Evolutionary conservation across 37 sponge, comb jelly and placozoan genomes (phyloP), one percentile per base, ranked within the genome.

Genomic region (Corticium candelabrum): DNA sequence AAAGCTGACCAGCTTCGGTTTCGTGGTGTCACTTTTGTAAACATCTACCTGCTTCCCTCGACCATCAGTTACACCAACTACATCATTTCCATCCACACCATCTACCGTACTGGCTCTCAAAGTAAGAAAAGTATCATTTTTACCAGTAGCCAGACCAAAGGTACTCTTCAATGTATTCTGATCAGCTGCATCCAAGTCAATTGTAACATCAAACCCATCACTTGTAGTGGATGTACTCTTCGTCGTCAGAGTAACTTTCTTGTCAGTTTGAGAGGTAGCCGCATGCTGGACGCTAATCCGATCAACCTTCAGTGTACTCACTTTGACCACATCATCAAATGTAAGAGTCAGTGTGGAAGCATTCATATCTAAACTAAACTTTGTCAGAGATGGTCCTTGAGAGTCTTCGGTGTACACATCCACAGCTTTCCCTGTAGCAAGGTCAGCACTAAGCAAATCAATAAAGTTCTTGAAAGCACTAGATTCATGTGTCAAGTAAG

Each of bases 11-110:
- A 91, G 81, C 11, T 77, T 76, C 4, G 89, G 92, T 39, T 86
- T 74, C 3, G 33, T 30, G 31, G 77, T 76, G 68, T 91, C 92
- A 1, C 82, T 34, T 0, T 69, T 41, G 37, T 77, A 84, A 27
- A 5, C 41, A 7, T n/a, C 33, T 30, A 67, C 89, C 68, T 81
- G 74, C 34, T 81, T 4, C 3, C 88, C 92, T 41, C 88, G 87
- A 35, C 92, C 92, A 86, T 91, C 92, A 75, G 89, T 94, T 30
- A 90, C 78, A n/a, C 86, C 86, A 76, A 81, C 37, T 1, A 90
- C 82, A 74, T 84, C 85, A 30, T 68, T 41, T 40, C 37, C 35
- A 1, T 75, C 30, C 2, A 90, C 38, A 77, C 89, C 94, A 0
- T 62, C 37, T 67, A 90, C 86, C 34, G 91, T 81, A 35, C 75